Percentiles rank a stretch among this genome's conserved stretches.
phyloP scores from a whole-genome alignment of 2,797 vertebrate species.

The Anguilla megastoma region DNA sequence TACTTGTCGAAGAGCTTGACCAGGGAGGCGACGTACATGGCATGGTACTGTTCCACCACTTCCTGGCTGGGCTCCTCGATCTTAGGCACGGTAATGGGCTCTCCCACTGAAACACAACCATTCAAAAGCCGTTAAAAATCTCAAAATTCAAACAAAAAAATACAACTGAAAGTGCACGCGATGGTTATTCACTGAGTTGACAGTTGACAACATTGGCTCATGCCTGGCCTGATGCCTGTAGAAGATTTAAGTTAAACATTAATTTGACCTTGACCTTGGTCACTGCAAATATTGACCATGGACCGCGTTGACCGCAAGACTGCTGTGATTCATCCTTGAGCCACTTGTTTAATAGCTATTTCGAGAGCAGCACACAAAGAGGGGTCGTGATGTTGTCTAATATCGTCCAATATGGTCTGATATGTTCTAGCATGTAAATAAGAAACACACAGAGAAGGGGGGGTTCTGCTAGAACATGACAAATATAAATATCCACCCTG shows the following conservation, averaged over 20 bases:
- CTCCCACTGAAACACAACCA: constrained; percentile 77
- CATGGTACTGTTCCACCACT: constrained; percentile 86
- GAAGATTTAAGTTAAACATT: constrained; percentile 35
- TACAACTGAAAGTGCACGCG: not conserved
- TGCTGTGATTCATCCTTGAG: constrained; percentile 22
- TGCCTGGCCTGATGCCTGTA: constrained; percentile 1
- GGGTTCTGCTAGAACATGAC: not conserved
- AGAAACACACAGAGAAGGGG: not conserved
- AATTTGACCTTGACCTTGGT: constrained; percentile 22
- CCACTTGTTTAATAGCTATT: constrained; percentile 30
- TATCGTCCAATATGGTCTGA: not conserved
- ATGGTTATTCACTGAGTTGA: not conserved
- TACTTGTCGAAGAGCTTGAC: constrained; percentile 87
- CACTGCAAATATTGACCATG: constrained; percentile 39
- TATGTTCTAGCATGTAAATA: not conserved
- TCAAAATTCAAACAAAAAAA: not conserved
- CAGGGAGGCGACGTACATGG: constrained; percentile 85
- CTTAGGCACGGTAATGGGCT: constrained; percentile 92
- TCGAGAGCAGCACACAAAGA: not conserved
- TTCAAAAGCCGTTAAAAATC: not conserved
- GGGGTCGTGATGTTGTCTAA: not conserved
- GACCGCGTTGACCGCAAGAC: constrained; percentile 17
- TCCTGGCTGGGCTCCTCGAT: constrained; percentile 80
- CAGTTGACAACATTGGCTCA: constrained; percentile 10
- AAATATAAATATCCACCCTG: not conserved